These are phyloP conservation scores for Gobionotothen gibberifrons DNA, from an alignment of 2,797 vertebrate genomes.

Conservation along the genomic window DNA sequence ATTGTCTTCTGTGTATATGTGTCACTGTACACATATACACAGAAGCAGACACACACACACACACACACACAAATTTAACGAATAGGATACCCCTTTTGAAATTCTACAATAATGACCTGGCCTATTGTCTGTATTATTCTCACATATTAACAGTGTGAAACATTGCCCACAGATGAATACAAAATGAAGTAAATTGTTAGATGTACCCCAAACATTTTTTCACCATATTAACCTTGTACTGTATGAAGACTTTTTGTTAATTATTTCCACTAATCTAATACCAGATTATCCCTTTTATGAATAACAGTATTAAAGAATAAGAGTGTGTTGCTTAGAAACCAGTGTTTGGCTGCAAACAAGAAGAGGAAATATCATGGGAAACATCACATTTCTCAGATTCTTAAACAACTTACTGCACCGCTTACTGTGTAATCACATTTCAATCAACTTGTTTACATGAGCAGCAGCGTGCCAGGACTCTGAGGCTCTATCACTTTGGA, in stretches of 20 bases:
- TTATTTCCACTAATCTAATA: too few species aligned
- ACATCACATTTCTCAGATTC: constrained; percentile 28
- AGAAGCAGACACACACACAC: too few species aligned
- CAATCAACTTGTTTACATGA: constrained; percentile 55
- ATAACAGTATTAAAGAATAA: not conserved
- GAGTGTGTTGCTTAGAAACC: constrained; percentile 35
- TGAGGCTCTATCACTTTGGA: constrained; percentile 26
- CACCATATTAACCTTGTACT: too few species aligned
- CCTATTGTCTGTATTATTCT: not conserved
- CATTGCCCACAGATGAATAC: not conserved
- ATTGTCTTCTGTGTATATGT: too few species aligned
- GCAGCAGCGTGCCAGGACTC: constrained; percentile 11
- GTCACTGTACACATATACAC: too few species aligned
- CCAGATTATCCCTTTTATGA: not conserved
- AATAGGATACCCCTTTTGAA: not conserved
- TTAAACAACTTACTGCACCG: constrained; percentile 49
- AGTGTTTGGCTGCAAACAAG: constrained; percentile 16
- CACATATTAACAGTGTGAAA: not conserved
- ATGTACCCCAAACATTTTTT: not conserved
- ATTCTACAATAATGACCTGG: not conserved
- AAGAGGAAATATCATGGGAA: constrained; percentile 12
- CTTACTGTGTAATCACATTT: constrained; percentile 60
- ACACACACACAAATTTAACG: too few species aligned
- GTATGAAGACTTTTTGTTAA: not conserved
- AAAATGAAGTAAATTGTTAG: not conserved